phyloP scores from a whole-genome alignment of 2,797 vertebrate genomes.

The Xerus rutilus region DNA sequence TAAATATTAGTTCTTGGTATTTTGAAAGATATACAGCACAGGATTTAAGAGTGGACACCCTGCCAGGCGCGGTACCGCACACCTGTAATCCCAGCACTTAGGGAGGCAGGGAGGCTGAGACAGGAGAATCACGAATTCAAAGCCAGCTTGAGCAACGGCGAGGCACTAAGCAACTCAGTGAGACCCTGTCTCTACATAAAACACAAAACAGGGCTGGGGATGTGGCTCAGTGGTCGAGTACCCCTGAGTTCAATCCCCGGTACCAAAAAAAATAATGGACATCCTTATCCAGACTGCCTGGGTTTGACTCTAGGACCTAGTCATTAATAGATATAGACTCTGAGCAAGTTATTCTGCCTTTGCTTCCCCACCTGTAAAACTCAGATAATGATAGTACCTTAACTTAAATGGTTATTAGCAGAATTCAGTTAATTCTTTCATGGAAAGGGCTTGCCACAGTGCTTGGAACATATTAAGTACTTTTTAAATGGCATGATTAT shows the following conservation, averaged over 20 bases:
- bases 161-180: too few relatives aligned
- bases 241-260: too few relatives aligned
- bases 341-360: neutral
- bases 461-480: neutral
- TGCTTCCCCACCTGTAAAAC: neutral
- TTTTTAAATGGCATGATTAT: neutral
- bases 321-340: rapidly evolving
- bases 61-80: too few relatives aligned
- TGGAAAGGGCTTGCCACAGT: neutral
- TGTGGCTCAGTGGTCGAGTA: too few relatives aligned
- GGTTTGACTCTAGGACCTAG: neutral
- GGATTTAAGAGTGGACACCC: neutral
- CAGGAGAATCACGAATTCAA: too few relatives aligned
- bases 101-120: too few relatives aligned
- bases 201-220: too few relatives aligned
- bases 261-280: too few relatives aligned
- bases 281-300: neutral
- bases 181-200: too few relatives aligned
- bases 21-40: neutral
- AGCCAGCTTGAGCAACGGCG: too few relatives aligned
- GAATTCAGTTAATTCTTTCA: neutral
- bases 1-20: neutral
- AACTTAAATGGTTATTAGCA: neutral
- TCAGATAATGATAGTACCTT: neutral
- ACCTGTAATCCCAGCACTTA: too few relatives aligned